Evolutionary conservation across 2,113 vertebrate genomes (phyloP).

Genomic region (Camelus dromedarius): DNA sequence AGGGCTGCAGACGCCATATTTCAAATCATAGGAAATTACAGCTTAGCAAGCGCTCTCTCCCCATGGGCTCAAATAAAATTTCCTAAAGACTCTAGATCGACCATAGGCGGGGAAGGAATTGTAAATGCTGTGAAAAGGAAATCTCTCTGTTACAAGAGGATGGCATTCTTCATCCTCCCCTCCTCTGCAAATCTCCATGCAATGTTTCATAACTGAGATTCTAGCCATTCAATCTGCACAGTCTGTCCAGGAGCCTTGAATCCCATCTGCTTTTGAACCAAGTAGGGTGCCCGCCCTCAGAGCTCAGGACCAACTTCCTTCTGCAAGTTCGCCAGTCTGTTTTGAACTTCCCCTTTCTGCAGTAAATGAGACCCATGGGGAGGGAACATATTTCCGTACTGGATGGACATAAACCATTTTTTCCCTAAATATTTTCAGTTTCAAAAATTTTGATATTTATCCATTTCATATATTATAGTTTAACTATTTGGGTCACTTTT

Average conservation of each 20-base stretch:
- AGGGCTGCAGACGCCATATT: conserved; percentile 86
- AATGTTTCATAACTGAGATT: conserved; percentile 65
- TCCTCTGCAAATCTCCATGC: neutral
- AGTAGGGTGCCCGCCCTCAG: neutral
- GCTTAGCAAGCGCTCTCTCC: conserved; percentile 85
- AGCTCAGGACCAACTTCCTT: neutral
- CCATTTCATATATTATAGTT: neutral
- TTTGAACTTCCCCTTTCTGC: neutral
- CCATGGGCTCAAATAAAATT: conserved; percentile 84
- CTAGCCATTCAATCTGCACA: conserved; percentile 47
- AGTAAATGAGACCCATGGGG: neutral
- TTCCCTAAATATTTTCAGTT: conserved; percentile 25
- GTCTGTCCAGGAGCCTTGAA: neutral
- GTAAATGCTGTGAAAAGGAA: conserved; percentile 63
- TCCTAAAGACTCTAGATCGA: conserved; percentile 82
- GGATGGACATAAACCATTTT: neutral
- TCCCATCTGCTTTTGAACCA: neutral
- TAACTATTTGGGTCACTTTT: neutral
- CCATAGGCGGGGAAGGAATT: conserved; percentile 72
- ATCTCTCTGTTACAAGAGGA: conserved; percentile 68
- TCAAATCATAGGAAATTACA: conserved; percentile 90
- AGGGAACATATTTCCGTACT: neutral
- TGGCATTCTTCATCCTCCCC: conserved; percentile 60
- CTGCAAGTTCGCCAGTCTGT: neutral
- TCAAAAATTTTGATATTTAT: neutral